Evolutionary conservation across 2,888 invertebrate genomes (phyloP).

Genomic region (Drosophila nigritarsus): DNA sequence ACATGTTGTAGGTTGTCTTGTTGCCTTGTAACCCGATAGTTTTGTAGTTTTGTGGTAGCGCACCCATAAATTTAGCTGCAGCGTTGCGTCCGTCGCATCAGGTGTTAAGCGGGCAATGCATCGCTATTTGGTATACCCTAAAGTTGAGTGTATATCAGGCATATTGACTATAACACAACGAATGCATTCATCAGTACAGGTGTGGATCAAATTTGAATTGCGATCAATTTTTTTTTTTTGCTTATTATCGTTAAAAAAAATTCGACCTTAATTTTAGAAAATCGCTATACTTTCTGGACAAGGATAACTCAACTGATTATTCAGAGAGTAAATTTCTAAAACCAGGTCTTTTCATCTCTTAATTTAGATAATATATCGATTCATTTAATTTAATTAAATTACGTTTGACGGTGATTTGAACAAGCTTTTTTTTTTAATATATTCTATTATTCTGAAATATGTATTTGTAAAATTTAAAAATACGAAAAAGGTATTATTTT

Average conservation of each 20-base stretch:
- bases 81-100: slow-evolving; percentile 63
- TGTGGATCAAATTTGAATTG: neutral
- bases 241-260: neutral
- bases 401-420: no score
- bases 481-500: neutral
- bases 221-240: neutral
- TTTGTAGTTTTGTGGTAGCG: slow-evolving; percentile 82
- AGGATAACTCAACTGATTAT: neutral
- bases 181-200: neutral
- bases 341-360: neutral
- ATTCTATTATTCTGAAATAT: neutral
- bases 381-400: neutral
- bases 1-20: slow-evolving; percentile 80
- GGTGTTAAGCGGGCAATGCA: slow-evolving; percentile 74
- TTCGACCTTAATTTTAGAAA: neutral
- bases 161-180: neutral
- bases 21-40: slow-evolving; percentile 81
- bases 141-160: slow-evolving; percentile 11
- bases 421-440: neutral
- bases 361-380: neutral
- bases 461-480: neutral
- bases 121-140: slow-evolving; percentile 53
- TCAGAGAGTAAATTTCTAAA: neutral
- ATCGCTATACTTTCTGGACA: neutral
- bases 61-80: slow-evolving; percentile 76